These are phyloP conservation scores for Pseudolaguvia tuberculata DNA, from an alignment of 2,113 vertebrate genomes.

Conservation along the genomic window DNA sequence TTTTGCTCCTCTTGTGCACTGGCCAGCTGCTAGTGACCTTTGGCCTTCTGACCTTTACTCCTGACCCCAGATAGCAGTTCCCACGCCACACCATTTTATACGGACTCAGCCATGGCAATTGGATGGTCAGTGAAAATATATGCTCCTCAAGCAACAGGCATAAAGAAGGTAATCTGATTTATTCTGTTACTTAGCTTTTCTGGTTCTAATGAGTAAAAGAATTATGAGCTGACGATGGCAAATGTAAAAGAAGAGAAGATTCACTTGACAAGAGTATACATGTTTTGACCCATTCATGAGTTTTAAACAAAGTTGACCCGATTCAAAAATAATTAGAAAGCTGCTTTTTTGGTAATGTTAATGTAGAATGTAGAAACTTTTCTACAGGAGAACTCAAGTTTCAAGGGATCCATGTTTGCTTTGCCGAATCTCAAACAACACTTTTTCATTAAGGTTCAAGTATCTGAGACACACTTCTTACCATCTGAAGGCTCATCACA, in stretches of 20 bases:
- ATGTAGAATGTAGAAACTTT: too few relatives aligned
- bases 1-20: conserved; percentile 69
- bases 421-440: conserved; percentile 13
- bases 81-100: conserved; percentile 79
- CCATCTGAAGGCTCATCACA: conserved; percentile 35
- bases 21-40: conserved; percentile 73
- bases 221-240: neutral
- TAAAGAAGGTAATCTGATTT: conserved; percentile 40
- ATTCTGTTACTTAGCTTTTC: conserved; percentile 12
- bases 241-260: neutral
- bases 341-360: neutral
- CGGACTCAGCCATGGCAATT: conserved; percentile 58
- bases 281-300: too few relatives aligned
- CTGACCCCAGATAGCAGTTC: conserved; percentile 70
- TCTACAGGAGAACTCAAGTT: neutral
- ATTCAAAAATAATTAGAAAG: neutral
- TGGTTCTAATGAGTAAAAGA: neutral
- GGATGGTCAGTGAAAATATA: conserved; percentile 58
- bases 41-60: conserved; percentile 68
- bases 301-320: neutral
- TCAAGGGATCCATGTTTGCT: conserved; percentile 5
- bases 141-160: conserved; percentile 34
- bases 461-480: conserved; percentile 29
- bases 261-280: neutral
- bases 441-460: conserved; percentile 32